Percentiles rank a stretch among this genome's conserved stretches.
phyloP scores from a whole-genome alignment of 2,797 vertebrate genomes.

The Acomys russatus region DNA sequence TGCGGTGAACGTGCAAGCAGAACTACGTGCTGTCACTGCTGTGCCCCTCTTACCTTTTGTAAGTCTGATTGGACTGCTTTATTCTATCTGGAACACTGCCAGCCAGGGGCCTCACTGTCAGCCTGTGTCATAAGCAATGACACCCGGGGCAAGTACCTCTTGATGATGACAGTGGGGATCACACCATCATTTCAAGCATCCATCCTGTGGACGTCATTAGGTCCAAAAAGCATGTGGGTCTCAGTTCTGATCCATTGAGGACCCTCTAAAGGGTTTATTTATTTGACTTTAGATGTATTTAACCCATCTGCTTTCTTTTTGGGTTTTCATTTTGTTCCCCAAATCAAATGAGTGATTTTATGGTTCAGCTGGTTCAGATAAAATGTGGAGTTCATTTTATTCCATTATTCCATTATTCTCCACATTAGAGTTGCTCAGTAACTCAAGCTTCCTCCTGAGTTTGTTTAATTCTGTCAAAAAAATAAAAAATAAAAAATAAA shows the following conservation, averaged over 20 bases:
- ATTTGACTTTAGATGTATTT: not conserved
- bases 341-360: not conserved
- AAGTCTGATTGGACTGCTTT: not conserved
- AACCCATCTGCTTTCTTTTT: not conserved
- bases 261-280: not conserved
- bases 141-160: not conserved
- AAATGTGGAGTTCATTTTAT: not conserved
- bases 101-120: accelerated
- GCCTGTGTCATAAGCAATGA: accelerated
- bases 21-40: too few species aligned
- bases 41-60: accelerated
- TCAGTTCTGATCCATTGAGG: not conserved
- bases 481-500: too few species aligned
- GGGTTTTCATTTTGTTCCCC: not conserved
- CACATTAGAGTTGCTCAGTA: not conserved
- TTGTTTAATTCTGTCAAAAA: slow-evolving; percentile 32
- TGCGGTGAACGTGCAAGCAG: not conserved
- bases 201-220: not conserved
- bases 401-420: not conserved
- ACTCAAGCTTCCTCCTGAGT: not conserved
- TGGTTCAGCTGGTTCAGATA: not conserved
- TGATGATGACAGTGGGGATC: not conserved
- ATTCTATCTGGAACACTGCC: not conserved
- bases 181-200: not conserved
- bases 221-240: not conserved